Base-by-base conservation (phyloP, 2,888 invertebrate genomes). In the Parelbella ahira region DNA sequence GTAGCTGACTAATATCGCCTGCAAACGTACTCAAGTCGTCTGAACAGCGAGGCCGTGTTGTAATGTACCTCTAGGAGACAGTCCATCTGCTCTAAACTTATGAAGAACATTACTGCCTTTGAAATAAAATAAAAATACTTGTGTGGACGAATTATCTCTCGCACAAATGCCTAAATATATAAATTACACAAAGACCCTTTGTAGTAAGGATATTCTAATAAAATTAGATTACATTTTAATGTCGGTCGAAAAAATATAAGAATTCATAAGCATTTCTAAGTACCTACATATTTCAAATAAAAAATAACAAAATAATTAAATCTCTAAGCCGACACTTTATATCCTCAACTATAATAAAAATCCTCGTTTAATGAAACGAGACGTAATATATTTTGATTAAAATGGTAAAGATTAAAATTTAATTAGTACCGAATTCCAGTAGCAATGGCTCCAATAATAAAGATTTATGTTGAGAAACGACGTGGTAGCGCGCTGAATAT, bases 371-470 rank as follows among this genome's bases (percentile, higher is more conserved):
- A 25, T 20, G 12, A 39, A 39, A 39, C 32, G 32, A 39, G 12
- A 12, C 39, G 20, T 33, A 25, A 32, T 38, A 30, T 18, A 39
- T 25, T 41, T 28, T 23, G 23, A 29, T 34, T 23, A 23, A 33
- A 34, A 15, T n/a, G 28, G 20, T 13, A 20, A 19, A 33, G 37
- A 27, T 42, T 42, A 28, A 42, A 42, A 23, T 34, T 56, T 49
- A 27, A 38, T 42, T 23, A 45, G 45, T 37, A 13, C 46, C 30
- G 37, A 42, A 42, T 36, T 42, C 28, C 33, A 28, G 33, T 21
- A 34, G 21, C 27, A 28, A 28, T 41, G 21, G 25, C 5, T 4
- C 33, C 13, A 8, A 7, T 10, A 25, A 24, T 25, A 36, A 21
- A 18, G 15, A 36, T 36, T 37, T 37, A 5, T 8, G 37, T 12